phyloP scores from a whole-genome alignment of 2,888 invertebrate species.

The Ennomos erosarius region DNA sequence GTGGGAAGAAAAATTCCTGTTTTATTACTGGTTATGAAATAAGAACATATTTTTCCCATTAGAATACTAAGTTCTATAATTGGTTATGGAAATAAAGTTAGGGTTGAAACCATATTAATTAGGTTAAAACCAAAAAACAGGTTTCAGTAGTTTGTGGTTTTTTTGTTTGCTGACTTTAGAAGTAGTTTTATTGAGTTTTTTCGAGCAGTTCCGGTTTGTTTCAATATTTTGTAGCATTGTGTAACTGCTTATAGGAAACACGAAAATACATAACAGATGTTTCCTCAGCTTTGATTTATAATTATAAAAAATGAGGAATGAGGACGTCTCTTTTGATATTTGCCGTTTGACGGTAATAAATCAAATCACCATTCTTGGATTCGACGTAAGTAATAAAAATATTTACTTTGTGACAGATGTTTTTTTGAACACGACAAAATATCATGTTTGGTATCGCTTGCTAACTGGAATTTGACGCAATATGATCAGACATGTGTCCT shows the following conservation, averaged over 20 bases:
- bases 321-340: slow-evolving; percentile 46
- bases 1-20: no score
- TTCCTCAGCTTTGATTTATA: slow-evolving; percentile 61
- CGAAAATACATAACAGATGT: slow-evolving; percentile 64
- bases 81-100: no score
- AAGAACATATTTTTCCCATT: no score
- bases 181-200: no score
- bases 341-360: slow-evolving; percentile 38
- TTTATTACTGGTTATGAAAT: no score
- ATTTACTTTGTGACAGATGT: slow-evolving; percentile 22
- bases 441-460: slow-evolving; percentile 17
- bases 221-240: slow-evolving; percentile 55
- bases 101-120: no score
- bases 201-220: neutral
- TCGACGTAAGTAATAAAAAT: slow-evolving; percentile 32
- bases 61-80: no score
- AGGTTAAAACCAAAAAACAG: no score
- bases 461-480: slow-evolving; percentile 12
- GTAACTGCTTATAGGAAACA: slow-evolving; percentile 55
- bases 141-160: no score
- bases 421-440: slow-evolving; percentile 24
- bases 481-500: neutral
- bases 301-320: slow-evolving; percentile 48
- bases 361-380: slow-evolving; percentile 34
- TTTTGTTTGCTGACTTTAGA: no score